phyloP scores from a whole-genome alignment of 1,140 invertebrate genomes.

The Phocides pigmalion region DNA sequence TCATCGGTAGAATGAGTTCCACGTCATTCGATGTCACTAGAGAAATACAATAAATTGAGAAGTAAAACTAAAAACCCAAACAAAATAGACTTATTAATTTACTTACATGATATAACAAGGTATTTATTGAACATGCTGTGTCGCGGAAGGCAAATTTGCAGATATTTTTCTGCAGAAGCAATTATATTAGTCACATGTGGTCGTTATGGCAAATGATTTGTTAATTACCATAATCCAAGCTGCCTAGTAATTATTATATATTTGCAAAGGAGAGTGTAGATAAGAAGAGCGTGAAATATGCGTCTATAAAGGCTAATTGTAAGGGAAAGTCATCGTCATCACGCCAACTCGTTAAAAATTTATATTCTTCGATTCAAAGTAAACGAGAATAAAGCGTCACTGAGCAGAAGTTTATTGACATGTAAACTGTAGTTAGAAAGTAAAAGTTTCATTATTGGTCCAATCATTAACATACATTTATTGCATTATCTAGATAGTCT shows the following conservation, averaged over 20 bases:
- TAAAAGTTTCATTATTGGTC: constrained; percentile 16
- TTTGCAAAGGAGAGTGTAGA: constrained; percentile 28
- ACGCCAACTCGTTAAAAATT: constrained; percentile 26
- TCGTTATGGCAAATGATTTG: constrained; percentile 26
- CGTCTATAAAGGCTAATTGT: constrained; percentile 34
- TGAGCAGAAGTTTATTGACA: constrained; percentile 22
- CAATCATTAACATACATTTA: background rate
- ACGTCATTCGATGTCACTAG: background rate
- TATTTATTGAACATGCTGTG: constrained; percentile 7
- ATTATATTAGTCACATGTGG: constrained; percentile 9
- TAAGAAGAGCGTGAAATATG: constrained; percentile 32
- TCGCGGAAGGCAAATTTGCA: constrained; percentile 5
- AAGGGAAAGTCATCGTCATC: constrained; percentile 32
- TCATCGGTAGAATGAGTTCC: background rate
- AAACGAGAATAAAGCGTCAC: constrained; percentile 14
- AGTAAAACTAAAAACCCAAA: background rate
- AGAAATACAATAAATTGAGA: background rate
- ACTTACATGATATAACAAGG: too few species aligned
- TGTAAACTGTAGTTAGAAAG: constrained; percentile 25
- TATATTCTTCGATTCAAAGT: constrained; percentile 15
- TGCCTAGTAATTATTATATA: constrained; percentile 30
- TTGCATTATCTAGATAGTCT: too few species aligned
- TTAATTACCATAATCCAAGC: constrained; percentile 27
- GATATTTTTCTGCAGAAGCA: constrained; percentile 19
- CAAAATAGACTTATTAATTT: too few species aligned